These are phyloP conservation scores for Sebastiscus tertius DNA, from an alignment of 2,797 vertebrate genomes.

Conservation along the genomic window DNA sequence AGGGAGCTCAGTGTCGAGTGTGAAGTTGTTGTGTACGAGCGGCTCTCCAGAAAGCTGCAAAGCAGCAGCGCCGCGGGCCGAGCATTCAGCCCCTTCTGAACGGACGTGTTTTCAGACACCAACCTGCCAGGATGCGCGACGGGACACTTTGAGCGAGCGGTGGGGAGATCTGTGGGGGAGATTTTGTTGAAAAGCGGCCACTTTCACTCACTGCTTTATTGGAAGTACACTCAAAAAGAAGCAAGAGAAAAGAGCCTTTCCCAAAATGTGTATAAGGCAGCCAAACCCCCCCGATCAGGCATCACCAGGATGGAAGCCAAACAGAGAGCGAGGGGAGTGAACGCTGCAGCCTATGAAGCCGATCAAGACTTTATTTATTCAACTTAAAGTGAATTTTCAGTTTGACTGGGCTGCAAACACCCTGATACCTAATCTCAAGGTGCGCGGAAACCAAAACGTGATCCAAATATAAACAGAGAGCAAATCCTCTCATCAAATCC, in stretches of 20 bases:
- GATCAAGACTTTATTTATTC: slow-evolving; percentile 63
- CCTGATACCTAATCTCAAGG: slow-evolving; percentile 52
- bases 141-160: neutral
- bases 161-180: neutral
- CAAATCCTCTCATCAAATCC: slow-evolving; percentile 48
- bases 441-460: slow-evolving; percentile 43
- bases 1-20: no score
- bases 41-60: no score
- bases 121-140: neutral
- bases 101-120: neutral
- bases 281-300: slow-evolving; percentile 40
- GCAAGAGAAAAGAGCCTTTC: slow-evolving; percentile 13
- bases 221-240: slow-evolving; percentile 32
- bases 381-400: slow-evolving; percentile 64
- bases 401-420: slow-evolving; percentile 57
- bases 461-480: slow-evolving; percentile 45
- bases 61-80: no score
- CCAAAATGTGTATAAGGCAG: slow-evolving; percentile 48
- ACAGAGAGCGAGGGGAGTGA: neutral
- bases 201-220: slow-evolving; percentile 40
- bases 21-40: no score
- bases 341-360: slow-evolving; percentile 20
- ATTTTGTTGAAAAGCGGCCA: slow-evolving; percentile 25
- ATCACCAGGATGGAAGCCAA: slow-evolving; percentile 43
- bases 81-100: no score